Conservation (phyloP, 1,140 invertebrate species). For the Bombus confusus region DNA sequence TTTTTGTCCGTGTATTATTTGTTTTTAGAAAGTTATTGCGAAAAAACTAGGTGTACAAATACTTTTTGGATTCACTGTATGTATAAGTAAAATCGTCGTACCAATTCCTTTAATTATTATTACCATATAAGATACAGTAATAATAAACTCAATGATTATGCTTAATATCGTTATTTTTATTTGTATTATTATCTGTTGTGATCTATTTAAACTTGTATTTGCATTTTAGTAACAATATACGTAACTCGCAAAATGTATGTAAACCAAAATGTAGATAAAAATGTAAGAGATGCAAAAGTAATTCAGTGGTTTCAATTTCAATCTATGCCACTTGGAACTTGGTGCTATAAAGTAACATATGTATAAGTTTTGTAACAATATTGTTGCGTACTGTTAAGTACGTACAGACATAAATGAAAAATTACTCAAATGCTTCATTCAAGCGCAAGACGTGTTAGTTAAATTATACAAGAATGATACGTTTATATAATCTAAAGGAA, state of each 20-base stretch:
- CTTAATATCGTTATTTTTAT: not conserved
- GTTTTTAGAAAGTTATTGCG: too few species aligned
- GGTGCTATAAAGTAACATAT: not conserved
- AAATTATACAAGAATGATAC: too few species aligned
- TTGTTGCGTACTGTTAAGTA: too few species aligned
- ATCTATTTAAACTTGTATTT: conserved; percentile 2
- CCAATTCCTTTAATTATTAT: not conserved
- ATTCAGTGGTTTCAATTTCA: not conserved
- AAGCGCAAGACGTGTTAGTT: not conserved
- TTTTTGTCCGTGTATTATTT: too few species aligned
- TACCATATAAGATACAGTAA: conserved; percentile 14
- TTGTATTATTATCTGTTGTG: not conserved
- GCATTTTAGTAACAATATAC: not conserved
- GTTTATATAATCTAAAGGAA: not conserved
- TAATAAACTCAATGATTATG: not conserved
- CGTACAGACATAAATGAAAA: too few species aligned
- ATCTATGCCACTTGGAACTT: not conserved
- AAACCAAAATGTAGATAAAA: not conserved
- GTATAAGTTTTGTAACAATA: not conserved
- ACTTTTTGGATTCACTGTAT: too few species aligned
- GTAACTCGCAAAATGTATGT: not conserved
- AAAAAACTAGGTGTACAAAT: too few species aligned
- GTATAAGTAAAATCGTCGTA: not conserved
- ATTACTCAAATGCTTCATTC: not conserved
- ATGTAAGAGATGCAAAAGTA: conserved; percentile 4